Conservation (phyloP, 1,140 invertebrate genomes). For the Drosophila sturtevanti region DNA sequence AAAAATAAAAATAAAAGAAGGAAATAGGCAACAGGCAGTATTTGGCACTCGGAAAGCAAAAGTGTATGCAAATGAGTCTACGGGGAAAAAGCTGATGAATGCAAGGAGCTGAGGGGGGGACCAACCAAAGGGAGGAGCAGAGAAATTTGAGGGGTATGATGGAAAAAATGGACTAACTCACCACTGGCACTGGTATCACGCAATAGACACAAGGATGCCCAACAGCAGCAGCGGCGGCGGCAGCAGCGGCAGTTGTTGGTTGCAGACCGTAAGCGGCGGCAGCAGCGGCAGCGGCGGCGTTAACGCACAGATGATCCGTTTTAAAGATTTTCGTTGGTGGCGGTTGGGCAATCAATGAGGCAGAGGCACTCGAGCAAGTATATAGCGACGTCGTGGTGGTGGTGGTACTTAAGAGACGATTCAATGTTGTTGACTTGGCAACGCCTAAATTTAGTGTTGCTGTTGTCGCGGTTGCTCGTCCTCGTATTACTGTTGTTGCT, state of each 20-base stretch:
- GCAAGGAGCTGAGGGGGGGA: not conserved
- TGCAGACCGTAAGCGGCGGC: constrained; percentile 68
- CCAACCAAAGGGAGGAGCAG: not conserved
- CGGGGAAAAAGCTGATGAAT: too few relatives aligned
- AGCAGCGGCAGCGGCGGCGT: constrained; percentile 64
- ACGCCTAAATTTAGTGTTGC: constrained; percentile 19
- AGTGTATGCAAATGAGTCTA: constrained; percentile 47
- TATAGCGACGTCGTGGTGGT: constrained; percentile 65
- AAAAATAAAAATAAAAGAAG: constrained; percentile 26
- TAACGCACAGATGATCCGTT: constrained; percentile 80
- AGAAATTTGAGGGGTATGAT: too few relatives aligned
- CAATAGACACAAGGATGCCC: constrained; percentile 80
- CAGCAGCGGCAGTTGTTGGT: constrained; percentile 51
- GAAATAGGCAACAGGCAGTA: not conserved
- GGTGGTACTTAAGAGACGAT: constrained; percentile 24
- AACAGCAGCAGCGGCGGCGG: constrained; percentile 72
- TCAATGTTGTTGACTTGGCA: constrained; percentile 13
- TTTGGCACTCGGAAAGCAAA: not conserved
- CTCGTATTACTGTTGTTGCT: constrained; percentile 33
- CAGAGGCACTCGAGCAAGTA: constrained; percentile 74
- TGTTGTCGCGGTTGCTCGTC: constrained; percentile 29
- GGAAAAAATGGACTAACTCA: constrained; percentile 54
- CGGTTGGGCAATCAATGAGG: constrained; percentile 76
- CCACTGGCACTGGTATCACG: constrained; percentile 79
- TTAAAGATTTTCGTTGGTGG: constrained; percentile 82